Evolutionary conservation across 2,113 vertebrate species (phyloP), one percentile per base, ranked within the genome.

Genomic region (Melanerpes formicivorus): DNA sequence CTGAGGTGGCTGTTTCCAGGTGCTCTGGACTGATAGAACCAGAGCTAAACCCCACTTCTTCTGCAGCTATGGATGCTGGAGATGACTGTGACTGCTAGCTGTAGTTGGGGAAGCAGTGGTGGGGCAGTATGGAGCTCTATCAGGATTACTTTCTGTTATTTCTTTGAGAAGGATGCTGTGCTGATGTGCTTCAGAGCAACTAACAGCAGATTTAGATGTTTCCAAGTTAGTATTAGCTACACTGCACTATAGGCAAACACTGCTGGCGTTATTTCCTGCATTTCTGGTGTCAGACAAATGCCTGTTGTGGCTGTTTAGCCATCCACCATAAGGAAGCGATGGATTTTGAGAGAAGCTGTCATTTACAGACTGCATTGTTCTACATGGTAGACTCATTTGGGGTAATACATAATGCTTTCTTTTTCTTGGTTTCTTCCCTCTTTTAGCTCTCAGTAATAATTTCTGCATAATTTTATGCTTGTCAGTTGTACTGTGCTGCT

Each of bases 401-500:
- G 46, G 4, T 58, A 44, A 65, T 30, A 32, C 1, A 4, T 22
- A 79, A 73, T 65, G 17, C 54, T 88, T 79, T 72, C 7, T 82
- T 88, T 80, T 92, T 63, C 22, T 73, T 55, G 14, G 18, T 89
- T 81, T 69, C 55, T 56, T 81, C 80, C 34, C 71, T 65, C 62
- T 52, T 77, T 58, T 32, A 48, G 26, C 29, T 40, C 64, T 91
- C 0, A 0, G 37, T 74, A 85, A 80, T 63, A 46, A n/a, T 80
- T 16, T 37, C 71, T 74, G 34, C 54, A 66, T 46, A 66, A 92
- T 87, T 85, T 77, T 88, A 59, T 93, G 80, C 60, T 67, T 95
- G 88, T 80, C 79, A 91, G 0, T 90, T 95, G 79, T 74, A 83
- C 69, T 48, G n/a, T 74, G 66, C 50, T 90, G 65, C 90, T 86